Conservation (phyloP, 2,113 vertebrate species). For the Elgaria multicarinata region DNA sequence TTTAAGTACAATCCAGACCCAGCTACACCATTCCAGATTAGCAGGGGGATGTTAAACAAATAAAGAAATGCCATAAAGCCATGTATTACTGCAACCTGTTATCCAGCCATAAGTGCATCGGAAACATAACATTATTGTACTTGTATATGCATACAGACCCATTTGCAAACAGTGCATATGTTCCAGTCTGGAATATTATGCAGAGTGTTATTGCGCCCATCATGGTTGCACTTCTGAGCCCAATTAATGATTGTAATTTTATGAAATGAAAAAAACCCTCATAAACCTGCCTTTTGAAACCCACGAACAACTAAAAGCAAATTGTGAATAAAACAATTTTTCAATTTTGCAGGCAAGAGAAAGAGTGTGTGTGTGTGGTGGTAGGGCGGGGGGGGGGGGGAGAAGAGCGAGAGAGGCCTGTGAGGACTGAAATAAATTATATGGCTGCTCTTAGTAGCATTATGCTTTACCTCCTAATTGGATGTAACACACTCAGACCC, state of each 20-base stretch:
- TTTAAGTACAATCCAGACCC: slow-evolving; percentile 62
- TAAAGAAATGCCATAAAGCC: slow-evolving; percentile 67
- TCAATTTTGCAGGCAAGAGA: slow-evolving; percentile 80
- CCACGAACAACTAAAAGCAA: slow-evolving; percentile 77
- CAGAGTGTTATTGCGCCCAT: slow-evolving; percentile 74
- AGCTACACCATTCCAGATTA: slow-evolving; percentile 37
- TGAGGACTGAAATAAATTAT: slow-evolving; percentile 80
- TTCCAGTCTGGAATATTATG: slow-evolving; percentile 66
- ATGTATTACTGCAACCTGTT: slow-evolving; percentile 63
- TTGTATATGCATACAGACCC: slow-evolving; percentile 71
- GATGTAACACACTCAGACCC: slow-evolving; percentile 79
- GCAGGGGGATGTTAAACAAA: slow-evolving; percentile 69
- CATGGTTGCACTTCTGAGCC: slow-evolving; percentile 70
- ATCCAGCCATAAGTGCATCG: slow-evolving; percentile 55
- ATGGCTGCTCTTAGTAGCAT: slow-evolving; percentile 81
- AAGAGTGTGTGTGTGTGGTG: not conserved
- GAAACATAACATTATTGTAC: slow-evolving; percentile 68
- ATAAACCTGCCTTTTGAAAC: slow-evolving; percentile 63
- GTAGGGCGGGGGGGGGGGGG: not conserved
- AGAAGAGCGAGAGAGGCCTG: slow-evolving; percentile 65
- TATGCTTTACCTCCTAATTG: slow-evolving; percentile 83
- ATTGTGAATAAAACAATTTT: slow-evolving; percentile 84
- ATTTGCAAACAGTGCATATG: slow-evolving; percentile 71
- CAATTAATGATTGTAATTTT: slow-evolving; percentile 82
- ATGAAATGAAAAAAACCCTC: slow-evolving; percentile 64